Conservation (phyloP, 37 sponge, comb jelly and placozoan genomes). For the Ianthella basta region DNA sequence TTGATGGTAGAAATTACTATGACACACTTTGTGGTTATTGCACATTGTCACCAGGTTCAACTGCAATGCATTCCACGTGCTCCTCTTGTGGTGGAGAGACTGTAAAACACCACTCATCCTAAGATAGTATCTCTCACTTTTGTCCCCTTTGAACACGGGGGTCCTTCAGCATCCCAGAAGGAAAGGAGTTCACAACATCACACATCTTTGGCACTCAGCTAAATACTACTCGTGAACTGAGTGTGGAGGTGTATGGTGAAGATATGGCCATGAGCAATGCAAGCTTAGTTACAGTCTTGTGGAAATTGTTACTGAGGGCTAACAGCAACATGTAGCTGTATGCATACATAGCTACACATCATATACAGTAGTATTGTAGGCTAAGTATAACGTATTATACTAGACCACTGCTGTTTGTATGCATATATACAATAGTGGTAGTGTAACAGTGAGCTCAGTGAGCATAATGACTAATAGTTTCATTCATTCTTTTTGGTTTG, state of each 20-base stretch:
- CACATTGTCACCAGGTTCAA: not conserved
- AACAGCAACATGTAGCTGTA: too few relatives aligned
- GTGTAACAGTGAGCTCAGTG: too few relatives aligned
- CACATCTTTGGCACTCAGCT: not conserved
- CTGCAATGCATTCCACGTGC: not conserved
- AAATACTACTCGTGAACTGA: not conserved
- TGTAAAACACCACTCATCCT: not conserved
- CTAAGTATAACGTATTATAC: too few relatives aligned
- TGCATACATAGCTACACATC: too few relatives aligned
- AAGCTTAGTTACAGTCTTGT: not conserved
- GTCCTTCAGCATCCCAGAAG: not conserved
- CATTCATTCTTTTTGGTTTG: too few relatives aligned
- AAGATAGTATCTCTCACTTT: not conserved
- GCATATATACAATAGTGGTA: too few relatives aligned
- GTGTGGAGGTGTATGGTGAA: not conserved
- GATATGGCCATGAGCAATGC: not conserved
- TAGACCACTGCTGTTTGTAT: too few relatives aligned
- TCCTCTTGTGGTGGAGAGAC: not conserved
- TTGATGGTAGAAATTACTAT: not conserved
- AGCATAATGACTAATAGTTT: too few relatives aligned
- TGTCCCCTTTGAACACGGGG: conserved; percentile 11
- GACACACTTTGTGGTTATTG: not conserved
- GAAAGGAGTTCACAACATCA: not conserved
- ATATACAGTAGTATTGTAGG: too few relatives aligned
- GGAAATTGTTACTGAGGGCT: too few relatives aligned